Conservation (phyloP, 1,140 invertebrate species). For the Ceratoteleas bidentatus region DNA sequence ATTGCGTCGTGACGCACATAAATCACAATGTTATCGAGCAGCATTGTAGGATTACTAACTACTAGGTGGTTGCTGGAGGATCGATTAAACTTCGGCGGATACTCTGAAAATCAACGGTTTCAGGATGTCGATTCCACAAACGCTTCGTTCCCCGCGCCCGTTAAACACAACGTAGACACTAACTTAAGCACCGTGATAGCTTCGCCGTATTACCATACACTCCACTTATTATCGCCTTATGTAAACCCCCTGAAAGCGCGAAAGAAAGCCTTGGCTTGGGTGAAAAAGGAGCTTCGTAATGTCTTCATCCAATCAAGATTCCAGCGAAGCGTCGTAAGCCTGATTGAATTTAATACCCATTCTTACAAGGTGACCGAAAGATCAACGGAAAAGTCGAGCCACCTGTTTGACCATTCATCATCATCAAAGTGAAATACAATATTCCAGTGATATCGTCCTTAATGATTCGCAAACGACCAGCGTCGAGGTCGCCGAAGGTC, state of each 20-base stretch:
- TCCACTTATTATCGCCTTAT: too few relatives aligned
- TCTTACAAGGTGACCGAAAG: neutral
- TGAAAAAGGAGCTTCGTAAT: too few relatives aligned
- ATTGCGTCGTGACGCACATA: slow-evolving; percentile 45
- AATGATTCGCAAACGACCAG: slow-evolving; percentile 22
- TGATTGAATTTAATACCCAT: slow-evolving; percentile 4
- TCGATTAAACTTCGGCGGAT: slow-evolving; percentile 11
- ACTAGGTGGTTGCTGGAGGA: slow-evolving; percentile 14
- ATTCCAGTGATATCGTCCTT: slow-evolving; percentile 30
- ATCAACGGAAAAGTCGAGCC: neutral
- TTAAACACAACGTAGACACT: too few relatives aligned
- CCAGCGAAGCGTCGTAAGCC: neutral
- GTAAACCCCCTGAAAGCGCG: neutral
- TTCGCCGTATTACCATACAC: too few relatives aligned
- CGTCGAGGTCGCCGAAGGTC: slow-evolving; percentile 47
- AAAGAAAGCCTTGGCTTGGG: too few relatives aligned
- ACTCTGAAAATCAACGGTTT: slow-evolving; percentile 1
- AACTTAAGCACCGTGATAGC: too few relatives aligned
- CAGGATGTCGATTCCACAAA: too few relatives aligned
- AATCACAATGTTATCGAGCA: slow-evolving; percentile 41
- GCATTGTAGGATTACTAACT: slow-evolving; percentile 23
- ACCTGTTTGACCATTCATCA: slow-evolving; percentile 9
- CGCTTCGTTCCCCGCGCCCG: too few relatives aligned
- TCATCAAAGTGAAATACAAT: slow-evolving; percentile 23
- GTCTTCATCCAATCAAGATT: neutral